Conservation (phyloP, 2,888 invertebrate species). For the Steinernema hermaphroditum region DNA sequence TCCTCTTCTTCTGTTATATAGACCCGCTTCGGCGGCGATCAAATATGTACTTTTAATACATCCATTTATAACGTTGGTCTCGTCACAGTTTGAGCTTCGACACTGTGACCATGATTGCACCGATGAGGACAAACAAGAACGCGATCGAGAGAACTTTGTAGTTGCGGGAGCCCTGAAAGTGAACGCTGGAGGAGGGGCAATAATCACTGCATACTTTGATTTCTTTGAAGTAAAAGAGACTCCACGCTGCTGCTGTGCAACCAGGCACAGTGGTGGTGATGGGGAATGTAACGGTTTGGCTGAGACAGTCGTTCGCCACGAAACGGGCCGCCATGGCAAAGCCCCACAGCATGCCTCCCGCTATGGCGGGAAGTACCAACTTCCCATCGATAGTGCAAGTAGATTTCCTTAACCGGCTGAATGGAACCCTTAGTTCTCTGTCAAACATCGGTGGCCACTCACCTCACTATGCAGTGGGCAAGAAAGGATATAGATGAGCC, state of each 20-base stretch:
- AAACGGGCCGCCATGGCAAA: slow-evolving; percentile 69
- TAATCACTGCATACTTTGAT: slow-evolving; percentile 53
- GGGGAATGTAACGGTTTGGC: slow-evolving; percentile 68
- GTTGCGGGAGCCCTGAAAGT: slow-evolving; percentile 48
- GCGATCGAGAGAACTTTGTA: slow-evolving; percentile 51
- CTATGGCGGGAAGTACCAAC: slow-evolving; percentile 68
- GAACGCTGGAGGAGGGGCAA: neutral
- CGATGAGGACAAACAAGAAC: slow-evolving; percentile 50
- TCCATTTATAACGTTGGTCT: neutral
- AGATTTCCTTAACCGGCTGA: slow-evolving; percentile 46
- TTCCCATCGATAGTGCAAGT: slow-evolving; percentile 67
- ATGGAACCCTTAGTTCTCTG: too few species aligned
- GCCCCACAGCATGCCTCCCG: slow-evolving; percentile 69
- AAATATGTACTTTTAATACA: neutral
- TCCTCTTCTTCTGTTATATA: neutral
- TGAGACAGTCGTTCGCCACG: slow-evolving; percentile 69
- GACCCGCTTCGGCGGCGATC: slow-evolving; percentile 3
- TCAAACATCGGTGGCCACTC: neutral
- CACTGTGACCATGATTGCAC: slow-evolving; percentile 53
- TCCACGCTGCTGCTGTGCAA: slow-evolving; percentile 69
- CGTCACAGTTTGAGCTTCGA: slow-evolving; percentile 52
- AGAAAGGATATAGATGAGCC: slow-evolving; percentile 68
- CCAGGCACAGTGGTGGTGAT: slow-evolving; percentile 69
- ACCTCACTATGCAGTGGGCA: slow-evolving; percentile 66
- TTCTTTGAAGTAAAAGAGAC: slow-evolving; percentile 69